Evolutionary conservation across 2,797 vertebrate species (phyloP).

Genomic region (Gambelia wislizenii): DNA sequence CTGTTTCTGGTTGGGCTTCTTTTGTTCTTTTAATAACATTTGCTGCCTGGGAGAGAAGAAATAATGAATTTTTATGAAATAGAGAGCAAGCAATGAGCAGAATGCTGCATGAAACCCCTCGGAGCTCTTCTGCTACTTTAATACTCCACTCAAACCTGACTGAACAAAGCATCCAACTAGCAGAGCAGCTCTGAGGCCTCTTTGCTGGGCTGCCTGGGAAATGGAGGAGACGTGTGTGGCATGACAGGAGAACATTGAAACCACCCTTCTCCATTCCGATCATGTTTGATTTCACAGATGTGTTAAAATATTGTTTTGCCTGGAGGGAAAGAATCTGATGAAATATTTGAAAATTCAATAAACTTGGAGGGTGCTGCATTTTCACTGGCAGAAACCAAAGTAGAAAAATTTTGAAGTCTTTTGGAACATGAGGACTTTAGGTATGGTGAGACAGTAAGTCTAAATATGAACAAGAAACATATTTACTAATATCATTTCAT

Average conservation of each 20-base stretch:
- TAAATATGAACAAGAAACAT: background rate
- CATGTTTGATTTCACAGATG: conserved; percentile 6
- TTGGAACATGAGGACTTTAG: background rate
- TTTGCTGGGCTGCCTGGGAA: background rate
- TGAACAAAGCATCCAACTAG: background rate
- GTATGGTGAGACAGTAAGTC: background rate
- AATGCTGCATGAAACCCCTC: background rate
- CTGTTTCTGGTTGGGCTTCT: background rate
- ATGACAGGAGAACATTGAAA: background rate
- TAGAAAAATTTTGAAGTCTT: background rate
- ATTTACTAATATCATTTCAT: background rate
- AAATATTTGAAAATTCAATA: background rate
- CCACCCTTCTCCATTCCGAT: background rate
- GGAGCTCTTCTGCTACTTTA: background rate
- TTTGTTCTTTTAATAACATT: background rate
- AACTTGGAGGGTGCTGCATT: background rate
- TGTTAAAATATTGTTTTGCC: background rate
- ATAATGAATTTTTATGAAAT: background rate
- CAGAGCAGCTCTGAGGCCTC: background rate
- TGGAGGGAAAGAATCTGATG: background rate
- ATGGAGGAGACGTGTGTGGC: background rate
- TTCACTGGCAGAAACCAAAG: conserved; percentile 3
- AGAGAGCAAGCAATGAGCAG: background rate
- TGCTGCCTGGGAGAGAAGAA: conserved; percentile 14
- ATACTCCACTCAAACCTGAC: background rate